These are phyloP conservation scores for Heteromurus nitidus DNA, from an alignment of 2,888 invertebrate genomes.

Conservation along the genomic window DNA sequence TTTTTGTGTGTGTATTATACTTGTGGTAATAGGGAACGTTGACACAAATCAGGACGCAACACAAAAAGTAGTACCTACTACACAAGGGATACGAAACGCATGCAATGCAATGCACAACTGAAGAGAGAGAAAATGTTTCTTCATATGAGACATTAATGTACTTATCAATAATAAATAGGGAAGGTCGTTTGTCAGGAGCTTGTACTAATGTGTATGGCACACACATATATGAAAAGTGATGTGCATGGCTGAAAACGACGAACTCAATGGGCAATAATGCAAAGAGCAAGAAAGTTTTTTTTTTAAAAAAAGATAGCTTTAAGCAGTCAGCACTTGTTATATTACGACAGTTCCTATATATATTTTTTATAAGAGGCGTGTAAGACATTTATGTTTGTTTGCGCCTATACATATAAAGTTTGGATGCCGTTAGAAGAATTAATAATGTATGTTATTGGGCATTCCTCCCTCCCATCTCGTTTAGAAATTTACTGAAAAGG, in stretches of 20 bases:
- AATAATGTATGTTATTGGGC: constrained; percentile 17
- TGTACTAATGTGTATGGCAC: neutral
- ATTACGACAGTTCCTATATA: neutral
- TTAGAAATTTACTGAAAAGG: constrained; percentile 10
- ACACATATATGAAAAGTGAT: neutral
- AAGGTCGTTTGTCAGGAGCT: constrained; percentile 1
- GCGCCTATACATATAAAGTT: no score
- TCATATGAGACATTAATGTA: no score
- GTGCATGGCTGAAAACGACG: no score
- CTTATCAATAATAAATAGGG: neutral
- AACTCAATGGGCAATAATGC: constrained; percentile 1
- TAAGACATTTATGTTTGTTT: no score
- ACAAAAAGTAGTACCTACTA: no score
- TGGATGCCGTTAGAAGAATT: constrained; percentile 17
- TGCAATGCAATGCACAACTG: no score
- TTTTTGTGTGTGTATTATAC: no score
- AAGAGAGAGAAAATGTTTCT: no score
- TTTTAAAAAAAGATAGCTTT: constrained; percentile 1
- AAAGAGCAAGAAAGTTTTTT: neutral
- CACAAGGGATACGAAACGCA: no score
- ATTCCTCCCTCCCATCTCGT: constrained; percentile 34
- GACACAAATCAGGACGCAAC: no score
- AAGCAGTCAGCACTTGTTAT: neutral
- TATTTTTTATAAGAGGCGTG: neutral
- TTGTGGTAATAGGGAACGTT: no score